Base-by-base conservation (phyloP, 2,797 vertebrate species). In the Takifugu rubripes region DNA sequence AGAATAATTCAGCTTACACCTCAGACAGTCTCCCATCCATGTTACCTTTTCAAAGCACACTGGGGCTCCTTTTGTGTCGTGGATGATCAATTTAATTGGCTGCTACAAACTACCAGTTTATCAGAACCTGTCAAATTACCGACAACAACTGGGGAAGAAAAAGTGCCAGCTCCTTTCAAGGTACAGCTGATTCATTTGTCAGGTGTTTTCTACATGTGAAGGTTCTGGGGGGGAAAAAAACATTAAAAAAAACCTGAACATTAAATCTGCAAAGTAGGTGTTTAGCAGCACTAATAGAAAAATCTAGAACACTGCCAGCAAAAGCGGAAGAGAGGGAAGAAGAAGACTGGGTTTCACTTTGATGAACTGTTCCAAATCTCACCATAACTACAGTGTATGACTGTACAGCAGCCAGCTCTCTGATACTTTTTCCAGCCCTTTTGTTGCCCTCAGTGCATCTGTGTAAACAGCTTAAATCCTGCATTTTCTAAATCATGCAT, bases 401-500 rank as follows among this genome's bases (percentile, higher is more conserved):
- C 43, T 44, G 43, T 43, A 49, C 42, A n/a, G 64, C 48, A 44
- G 56, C 36, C 59, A 9, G 56, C 44, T 55, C 16, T 65, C 49
- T 63, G 49, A 15, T 70, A 25, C 26, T 56, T 52, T 51, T 49
- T 49, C 16, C 66, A 56, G 59, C 61, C 25, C 60, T 43, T 65
- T 66, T 61, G 57, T 56, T 72, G 70, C 55, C 71, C 70, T 67
- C 48, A 3, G 63, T 67, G 59, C 51, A 3, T 77, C 61, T 72
- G 68, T 52, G 59, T 56, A 71, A 82, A 77, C 64, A 52, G 72
- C 70, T 79, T 78, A 72, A 76, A 65, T 72, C 59, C 70, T 29
- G 68, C 29, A 64, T 74, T 78, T 81, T 58, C 54, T 61, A 77
- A 84, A 82, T 77, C 77, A 75, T 68, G 74, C 63, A 75, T 81